Percentiles rank a stretch among this genome's conserved stretches.
Evolutionary conservation across 2,888 invertebrate genomes (phyloP).

Genomic region (Chaetoderma sp.): DNA sequence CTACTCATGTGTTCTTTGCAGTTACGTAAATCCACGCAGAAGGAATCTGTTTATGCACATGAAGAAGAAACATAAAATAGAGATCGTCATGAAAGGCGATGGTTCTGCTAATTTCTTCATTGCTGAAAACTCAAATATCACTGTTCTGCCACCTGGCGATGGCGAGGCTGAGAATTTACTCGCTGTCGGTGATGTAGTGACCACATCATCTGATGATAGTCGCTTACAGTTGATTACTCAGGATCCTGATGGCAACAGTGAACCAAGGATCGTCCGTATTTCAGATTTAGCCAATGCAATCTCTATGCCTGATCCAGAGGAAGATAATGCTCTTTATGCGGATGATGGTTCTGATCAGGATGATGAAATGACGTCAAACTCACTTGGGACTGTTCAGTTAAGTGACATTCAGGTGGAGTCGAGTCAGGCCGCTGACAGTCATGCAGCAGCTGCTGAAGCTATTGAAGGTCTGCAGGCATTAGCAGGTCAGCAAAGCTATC

Average conservation of each 20-base stretch:
- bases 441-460: slow-evolving; percentile 59
- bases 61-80: slow-evolving; percentile 64
- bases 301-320: slow-evolving; percentile 7
- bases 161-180: slow-evolving; percentile 37
- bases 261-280: slow-evolving; percentile 39
- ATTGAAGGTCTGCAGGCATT: slow-evolving; percentile 63
- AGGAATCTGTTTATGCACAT: slow-evolving; percentile 63
- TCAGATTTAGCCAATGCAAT: slow-evolving; percentile 48
- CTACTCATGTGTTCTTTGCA: slow-evolving; percentile 63
- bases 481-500: slow-evolving; percentile 54
- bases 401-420: slow-evolving; percentile 18
- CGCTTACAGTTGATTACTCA: slow-evolving; percentile 8
- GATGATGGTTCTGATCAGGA: neutral
- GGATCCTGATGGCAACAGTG: neutral
- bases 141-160: slow-evolving; percentile 29
- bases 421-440: slow-evolving; percentile 14
- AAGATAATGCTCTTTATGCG: neutral
- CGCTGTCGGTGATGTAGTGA: slow-evolving; percentile 44
- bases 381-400: neutral
- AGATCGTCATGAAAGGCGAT: slow-evolving; percentile 57
- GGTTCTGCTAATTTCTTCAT: slow-evolving; percentile 53
- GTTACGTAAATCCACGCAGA: slow-evolving; percentile 58
- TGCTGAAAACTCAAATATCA: slow-evolving; percentile 34
- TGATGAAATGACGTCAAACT: neutral
- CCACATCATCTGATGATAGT: slow-evolving; percentile 28